Base-by-base conservation (phyloP, 2,797 vertebrate genomes). In the Anisognathus igniventris region DNA sequence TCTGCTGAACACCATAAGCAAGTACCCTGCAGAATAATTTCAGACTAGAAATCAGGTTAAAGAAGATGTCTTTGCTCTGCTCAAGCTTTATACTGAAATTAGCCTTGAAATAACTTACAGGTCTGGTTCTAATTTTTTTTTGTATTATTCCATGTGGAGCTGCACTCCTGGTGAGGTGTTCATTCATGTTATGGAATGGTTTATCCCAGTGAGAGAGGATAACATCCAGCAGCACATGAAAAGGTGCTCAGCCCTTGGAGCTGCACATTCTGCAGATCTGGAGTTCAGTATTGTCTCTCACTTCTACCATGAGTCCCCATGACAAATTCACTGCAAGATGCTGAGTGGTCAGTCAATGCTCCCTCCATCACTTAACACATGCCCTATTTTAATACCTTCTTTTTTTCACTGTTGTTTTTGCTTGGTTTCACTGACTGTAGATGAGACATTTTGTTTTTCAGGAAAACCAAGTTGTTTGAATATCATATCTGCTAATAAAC, bases 31-130 rank as follows among this genome's bases (percentile, higher is more conserved):
- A 1, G 64, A 79, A 53, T 62, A 42, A 79, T 71, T 90, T 54
- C 82, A 83, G 50, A 44, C 39, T 27, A 39, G 61, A 80, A 54
- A 87, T 31, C 22, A 54, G n/a, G 45, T 83, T 67, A 56, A 83
- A 86, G 39, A 53, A 80, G 65, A 47, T 47, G 22, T 64, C 37
- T 57, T 66, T 40, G 37, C 31, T 81, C 62, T 24, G 10, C 70
- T 87, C 50, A 85, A 73, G n/a, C 25, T 79, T 37, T 86, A 54
- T 39, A 72, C 7, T 70, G n/a, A 96, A 90, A 58, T 47, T 20
- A 91, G 70, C 80, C n/a, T 74, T 90, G 73, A 93, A 93, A 75
- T 81, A 94, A 57, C 56, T 73, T 72, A 54, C 14, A 88, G 60
- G 14, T 11, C 65, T 67, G 20, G 20, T 56, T 50, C 65, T 56